phyloP scores from a whole-genome alignment of 2,113 vertebrate species.

The Astatotilapia flaviijosephi region DNA sequence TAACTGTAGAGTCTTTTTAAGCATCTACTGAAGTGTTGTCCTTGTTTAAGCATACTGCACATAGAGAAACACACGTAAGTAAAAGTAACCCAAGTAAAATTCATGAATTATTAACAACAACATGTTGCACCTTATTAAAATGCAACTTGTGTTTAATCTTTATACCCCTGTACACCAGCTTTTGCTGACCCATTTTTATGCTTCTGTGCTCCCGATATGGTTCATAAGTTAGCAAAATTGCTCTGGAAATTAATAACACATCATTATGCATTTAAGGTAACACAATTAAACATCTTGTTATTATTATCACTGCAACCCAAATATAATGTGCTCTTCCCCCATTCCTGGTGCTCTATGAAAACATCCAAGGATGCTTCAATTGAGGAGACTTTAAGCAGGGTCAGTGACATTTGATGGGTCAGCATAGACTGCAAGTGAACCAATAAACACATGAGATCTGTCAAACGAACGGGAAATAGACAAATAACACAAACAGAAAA shows the following conservation, averaged over 20 bases:
- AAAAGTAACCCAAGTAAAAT: background rate
- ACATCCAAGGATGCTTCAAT: background rate
- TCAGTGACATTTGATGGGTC: background rate
- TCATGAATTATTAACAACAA: conserved; percentile 31
- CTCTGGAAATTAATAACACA: conserved; percentile 51
- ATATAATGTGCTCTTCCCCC: background rate
- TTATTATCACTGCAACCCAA: background rate
- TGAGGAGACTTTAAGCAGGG: background rate
- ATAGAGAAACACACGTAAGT: background rate
- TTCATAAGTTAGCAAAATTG: conserved; percentile 44
- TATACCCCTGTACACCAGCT: conserved; percentile 27
- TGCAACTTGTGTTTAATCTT: conserved; percentile 57
- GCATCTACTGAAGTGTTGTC: background rate
- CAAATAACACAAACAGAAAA: background rate
- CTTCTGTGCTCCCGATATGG: conserved; percentile 11
- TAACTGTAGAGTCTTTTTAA: background rate
- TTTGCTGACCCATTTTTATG: conserved; percentile 56
- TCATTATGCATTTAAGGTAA: conserved; percentile 59
- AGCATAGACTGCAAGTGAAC: background rate
- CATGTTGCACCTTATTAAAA: conserved; percentile 47
- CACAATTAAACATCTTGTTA: conserved; percentile 46
- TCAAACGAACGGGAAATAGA: background rate
- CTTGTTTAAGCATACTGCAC: background rate
- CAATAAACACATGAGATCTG: background rate
- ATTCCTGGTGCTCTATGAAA: background rate